Percentiles rank a stretch among this genome's conserved stretches.
These are phyloP conservation scores for Sebastes itinus DNA, from an alignment of 2,797 vertebrate species.

Conservation along the genomic window DNA sequence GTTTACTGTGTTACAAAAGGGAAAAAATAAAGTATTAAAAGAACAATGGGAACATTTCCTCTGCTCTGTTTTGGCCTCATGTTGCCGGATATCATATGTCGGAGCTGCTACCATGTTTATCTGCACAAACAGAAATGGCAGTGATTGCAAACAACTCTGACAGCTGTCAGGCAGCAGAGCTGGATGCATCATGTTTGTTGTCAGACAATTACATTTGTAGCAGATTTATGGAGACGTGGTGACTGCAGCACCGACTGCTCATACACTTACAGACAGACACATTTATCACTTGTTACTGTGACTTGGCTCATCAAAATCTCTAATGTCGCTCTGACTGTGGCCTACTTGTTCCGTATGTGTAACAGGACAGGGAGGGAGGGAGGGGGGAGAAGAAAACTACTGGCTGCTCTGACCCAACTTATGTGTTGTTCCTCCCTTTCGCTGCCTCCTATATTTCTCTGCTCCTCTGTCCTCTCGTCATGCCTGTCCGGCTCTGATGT, in stretches of 20 bases:
- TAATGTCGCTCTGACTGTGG: constrained; percentile 4
- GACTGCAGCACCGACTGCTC: constrained; percentile 35
- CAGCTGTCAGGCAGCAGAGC: constrained; percentile 58
- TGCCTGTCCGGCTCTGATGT: constrained; percentile 61
- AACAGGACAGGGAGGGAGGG: not conserved
- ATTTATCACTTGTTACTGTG: constrained; percentile 38
- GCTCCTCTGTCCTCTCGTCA: constrained; percentile 39
- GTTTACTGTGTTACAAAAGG: not conserved
- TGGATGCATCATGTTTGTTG: constrained; percentile 53
- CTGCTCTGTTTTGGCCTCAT: constrained; percentile 6
- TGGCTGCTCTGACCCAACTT: constrained; percentile 23
- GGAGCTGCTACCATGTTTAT: constrained; percentile 28
- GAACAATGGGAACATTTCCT: not conserved
- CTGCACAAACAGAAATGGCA: constrained; percentile 47
- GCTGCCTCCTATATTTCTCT: constrained; percentile 22
- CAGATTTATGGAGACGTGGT: constrained; percentile 40
- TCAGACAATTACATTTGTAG: constrained; percentile 55
- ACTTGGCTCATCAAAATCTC: constrained; percentile 31
- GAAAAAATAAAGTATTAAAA: not conserved
- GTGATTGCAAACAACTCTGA: constrained; percentile 48
- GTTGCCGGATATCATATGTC: constrained; percentile 24
- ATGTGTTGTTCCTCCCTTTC: constrained; percentile 7
- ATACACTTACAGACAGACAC: constrained; percentile 19
- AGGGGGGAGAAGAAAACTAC: not conserved
- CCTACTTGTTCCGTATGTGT: constrained; percentile 30